Evolutionary conservation across 2,888 invertebrate species (phyloP).

Genomic region (Elegia similella): DNA sequence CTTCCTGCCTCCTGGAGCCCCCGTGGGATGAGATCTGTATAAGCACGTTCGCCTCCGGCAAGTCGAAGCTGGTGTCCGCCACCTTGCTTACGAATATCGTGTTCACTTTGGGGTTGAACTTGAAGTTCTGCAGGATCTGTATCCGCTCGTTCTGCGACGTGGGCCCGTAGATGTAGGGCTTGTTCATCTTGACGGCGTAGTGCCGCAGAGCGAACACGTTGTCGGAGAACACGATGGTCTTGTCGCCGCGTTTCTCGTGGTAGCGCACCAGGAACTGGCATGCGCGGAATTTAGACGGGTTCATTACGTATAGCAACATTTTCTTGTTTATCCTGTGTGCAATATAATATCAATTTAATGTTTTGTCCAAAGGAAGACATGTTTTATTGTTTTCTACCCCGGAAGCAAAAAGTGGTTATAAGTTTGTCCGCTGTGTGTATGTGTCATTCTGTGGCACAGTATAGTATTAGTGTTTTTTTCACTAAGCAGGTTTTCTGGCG

Average conservation of each 20-base stretch:
- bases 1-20: slow-evolving; percentile 98
- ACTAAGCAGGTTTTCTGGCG: too few species aligned
- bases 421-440: too few species aligned
- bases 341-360: background rate
- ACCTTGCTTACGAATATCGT: slow-evolving; percentile 99
- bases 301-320: slow-evolving; percentile 98
- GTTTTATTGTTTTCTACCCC: too few species aligned
- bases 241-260: slow-evolving; percentile 97
- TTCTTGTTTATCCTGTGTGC: slow-evolving; percentile 90
- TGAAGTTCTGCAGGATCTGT: slow-evolving; percentile 99
- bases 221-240: slow-evolving; percentile 99
- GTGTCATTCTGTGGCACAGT: too few species aligned
- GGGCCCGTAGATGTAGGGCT: slow-evolving; percentile 99
- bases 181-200: slow-evolving; percentile 98
- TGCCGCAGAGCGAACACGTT: slow-evolving; percentile 99
- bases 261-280: slow-evolving; percentile 96
- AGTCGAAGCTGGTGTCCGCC: slow-evolving; percentile 99
- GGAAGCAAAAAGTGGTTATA: too few species aligned
- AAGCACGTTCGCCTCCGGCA: slow-evolving; percentile 99
- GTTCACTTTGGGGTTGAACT: slow-evolving; percentile 98
- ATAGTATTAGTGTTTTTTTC: too few species aligned
- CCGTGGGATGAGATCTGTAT: slow-evolving; percentile 99
- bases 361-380: background rate
- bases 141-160: slow-evolving; percentile 97
- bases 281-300: slow-evolving; percentile 98